phyloP scores from a whole-genome alignment of 37 sponge, comb jelly and placozoan genomes.

The Oscarella lobularis region DNA sequence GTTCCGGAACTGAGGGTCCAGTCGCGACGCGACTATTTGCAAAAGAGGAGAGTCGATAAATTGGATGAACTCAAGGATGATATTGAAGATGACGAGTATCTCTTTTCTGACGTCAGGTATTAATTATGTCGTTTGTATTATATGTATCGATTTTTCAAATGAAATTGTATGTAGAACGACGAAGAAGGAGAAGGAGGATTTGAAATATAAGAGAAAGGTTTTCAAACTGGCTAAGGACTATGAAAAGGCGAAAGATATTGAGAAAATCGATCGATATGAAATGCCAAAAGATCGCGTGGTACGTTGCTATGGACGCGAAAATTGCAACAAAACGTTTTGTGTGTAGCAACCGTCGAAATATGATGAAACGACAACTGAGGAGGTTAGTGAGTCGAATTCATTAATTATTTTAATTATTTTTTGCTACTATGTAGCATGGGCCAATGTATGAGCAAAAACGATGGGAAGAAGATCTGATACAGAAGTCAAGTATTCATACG shows the following conservation, averaged over 20 bases:
- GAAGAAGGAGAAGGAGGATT: slow-evolving; percentile 31
- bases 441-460: slow-evolving; percentile 85
- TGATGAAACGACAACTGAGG: slow-evolving; percentile 49
- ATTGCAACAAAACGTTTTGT: slow-evolving; percentile 12
- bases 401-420: not conserved
- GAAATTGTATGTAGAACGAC: no score
- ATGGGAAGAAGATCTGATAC: slow-evolving; percentile 90
- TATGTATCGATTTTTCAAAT: no score
- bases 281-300: slow-evolving; percentile 64
- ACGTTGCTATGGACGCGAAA: slow-evolving; percentile 23
- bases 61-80: slow-evolving; percentile 83
- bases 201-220: slow-evolving; percentile 29
- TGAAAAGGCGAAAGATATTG: slow-evolving; percentile 69
- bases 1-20: slow-evolving; percentile 77
- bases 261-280: slow-evolving; percentile 65
- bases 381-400: slow-evolving; percentile 23
- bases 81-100: slow-evolving; percentile 77
- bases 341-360: slow-evolving; percentile 44
- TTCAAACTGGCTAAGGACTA: slow-evolving; percentile 52
- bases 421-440: slow-evolving; percentile 50
- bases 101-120: slow-evolving; percentile 48
- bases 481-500: slow-evolving; percentile 59
- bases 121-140: no score
- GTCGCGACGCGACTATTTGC: slow-evolving; percentile 65
- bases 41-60: slow-evolving; percentile 71